phyloP scores from a whole-genome alignment of 2,113 vertebrate genomes.

The Cebus imitator region DNA sequence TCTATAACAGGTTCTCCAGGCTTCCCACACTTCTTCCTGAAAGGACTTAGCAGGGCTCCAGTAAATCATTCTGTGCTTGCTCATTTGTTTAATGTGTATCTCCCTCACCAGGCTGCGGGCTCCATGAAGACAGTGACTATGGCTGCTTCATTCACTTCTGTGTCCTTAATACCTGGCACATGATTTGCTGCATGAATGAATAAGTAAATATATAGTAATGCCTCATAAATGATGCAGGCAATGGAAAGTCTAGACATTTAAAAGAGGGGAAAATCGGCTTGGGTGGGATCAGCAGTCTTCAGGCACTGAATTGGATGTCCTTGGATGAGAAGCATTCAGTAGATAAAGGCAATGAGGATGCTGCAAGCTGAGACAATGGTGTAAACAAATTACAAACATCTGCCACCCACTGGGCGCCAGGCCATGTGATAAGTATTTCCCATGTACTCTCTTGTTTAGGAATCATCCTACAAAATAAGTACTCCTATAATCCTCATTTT shows the following conservation, averaged over 20 bases:
- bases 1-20: background rate
- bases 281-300: background rate
- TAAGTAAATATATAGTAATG: slow-evolving; percentile 1
- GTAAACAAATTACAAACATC: background rate
- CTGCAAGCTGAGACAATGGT: background rate
- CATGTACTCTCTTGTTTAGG: background rate
- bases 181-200: background rate
- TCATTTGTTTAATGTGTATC: background rate
- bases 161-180: background rate
- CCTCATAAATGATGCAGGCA: background rate
- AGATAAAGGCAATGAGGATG: background rate
- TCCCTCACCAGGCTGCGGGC: background rate
- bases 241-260: background rate
- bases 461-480: background rate
- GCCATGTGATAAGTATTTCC: background rate
- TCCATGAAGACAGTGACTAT: background rate
- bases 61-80: background rate
- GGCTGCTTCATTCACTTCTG: background rate
- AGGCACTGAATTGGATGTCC: background rate
- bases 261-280: background rate
- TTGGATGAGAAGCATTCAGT: background rate
- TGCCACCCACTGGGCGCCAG: background rate
- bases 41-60: background rate
- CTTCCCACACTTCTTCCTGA: background rate
- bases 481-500: background rate